Evolutionary conservation across 2,113 vertebrate species (phyloP).

Genomic region (Atractosteus spatula): DNA sequence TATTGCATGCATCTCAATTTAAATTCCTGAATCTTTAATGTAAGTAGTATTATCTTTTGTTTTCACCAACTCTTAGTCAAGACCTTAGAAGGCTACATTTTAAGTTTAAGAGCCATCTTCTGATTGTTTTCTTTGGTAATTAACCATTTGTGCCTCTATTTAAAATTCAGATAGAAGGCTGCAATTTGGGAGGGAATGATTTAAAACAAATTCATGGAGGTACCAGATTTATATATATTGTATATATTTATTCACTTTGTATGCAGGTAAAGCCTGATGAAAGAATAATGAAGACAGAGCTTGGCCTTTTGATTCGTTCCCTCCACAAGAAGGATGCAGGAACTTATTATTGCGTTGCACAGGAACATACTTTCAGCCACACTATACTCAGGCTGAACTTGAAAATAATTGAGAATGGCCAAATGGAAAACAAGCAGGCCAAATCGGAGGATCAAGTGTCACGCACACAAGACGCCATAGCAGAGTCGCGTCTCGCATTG

Average conservation of each 20-base stretch:
- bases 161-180: too few species aligned
- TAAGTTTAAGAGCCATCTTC: too few species aligned
- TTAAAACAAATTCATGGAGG: too few species aligned
- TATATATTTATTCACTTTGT: not conserved
- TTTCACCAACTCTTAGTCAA: not conserved
- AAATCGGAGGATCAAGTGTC: conserved; percentile 64
- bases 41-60: not conserved
- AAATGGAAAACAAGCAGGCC: conserved; percentile 73
- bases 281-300: conserved; percentile 80
- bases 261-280: conserved; percentile 83
- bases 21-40: too few species aligned
- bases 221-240: too few species aligned
- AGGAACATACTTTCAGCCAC: conserved; percentile 87
- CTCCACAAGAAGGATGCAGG: conserved; percentile 79
- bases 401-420: conserved; percentile 78
- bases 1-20: not conserved
- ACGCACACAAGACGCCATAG: conserved; percentile 56
- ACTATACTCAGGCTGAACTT: conserved; percentile 79
- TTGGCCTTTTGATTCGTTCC: conserved; percentile 87
- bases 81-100: too few species aligned
- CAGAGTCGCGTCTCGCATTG: conserved; percentile 41
- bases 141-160: too few species aligned
- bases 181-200: too few species aligned
- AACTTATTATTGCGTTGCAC: conserved; percentile 82
- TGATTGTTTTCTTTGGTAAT: too few species aligned